phyloP scores from a whole-genome alignment of 2,113 vertebrate genomes.

The Ondatra zibethicus region DNA sequence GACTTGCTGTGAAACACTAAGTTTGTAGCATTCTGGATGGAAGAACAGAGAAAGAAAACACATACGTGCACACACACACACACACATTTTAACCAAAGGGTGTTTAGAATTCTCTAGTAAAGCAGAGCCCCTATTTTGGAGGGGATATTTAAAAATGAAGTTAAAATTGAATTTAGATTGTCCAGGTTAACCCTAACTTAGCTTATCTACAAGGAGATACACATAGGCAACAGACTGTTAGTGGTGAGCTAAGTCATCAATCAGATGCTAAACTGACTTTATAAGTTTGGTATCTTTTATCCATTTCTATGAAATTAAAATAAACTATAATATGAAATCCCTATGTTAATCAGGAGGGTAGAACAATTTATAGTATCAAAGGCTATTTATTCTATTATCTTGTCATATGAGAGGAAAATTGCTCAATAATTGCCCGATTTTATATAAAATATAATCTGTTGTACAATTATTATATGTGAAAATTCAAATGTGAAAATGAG shows the following conservation, averaged over 20 bases:
- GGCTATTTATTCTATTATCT: conserved; percentile 53
- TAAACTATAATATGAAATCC: conserved; percentile 46
- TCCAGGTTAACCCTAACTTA: background rate
- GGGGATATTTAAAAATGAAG: background rate
- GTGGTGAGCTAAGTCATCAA: background rate
- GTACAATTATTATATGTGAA: conserved; percentile 57
- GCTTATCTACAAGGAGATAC: background rate
- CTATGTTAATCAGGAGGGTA: conserved; percentile 52
- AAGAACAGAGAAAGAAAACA: conserved; percentile 18
- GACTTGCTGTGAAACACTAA: conserved; percentile 7
- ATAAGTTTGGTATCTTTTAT: conserved; percentile 36
- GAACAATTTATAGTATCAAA: conserved; percentile 31
- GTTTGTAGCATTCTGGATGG: background rate
- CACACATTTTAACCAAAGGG: background rate
- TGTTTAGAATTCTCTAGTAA: background rate
- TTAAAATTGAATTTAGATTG: background rate
- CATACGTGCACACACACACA: background rate
- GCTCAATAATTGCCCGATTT: conserved; percentile 64
- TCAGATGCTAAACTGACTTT: conserved; percentile 56
- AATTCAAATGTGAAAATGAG: conserved; percentile 69
- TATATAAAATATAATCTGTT: conserved; percentile 57
- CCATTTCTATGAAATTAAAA: conserved; percentile 4
- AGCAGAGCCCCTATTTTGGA: background rate
- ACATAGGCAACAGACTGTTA: background rate
- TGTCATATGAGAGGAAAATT: conserved; percentile 64